phyloP scores from a whole-genome alignment of 2,888 invertebrate genomes.

The Epirrhoe tristata region DNA sequence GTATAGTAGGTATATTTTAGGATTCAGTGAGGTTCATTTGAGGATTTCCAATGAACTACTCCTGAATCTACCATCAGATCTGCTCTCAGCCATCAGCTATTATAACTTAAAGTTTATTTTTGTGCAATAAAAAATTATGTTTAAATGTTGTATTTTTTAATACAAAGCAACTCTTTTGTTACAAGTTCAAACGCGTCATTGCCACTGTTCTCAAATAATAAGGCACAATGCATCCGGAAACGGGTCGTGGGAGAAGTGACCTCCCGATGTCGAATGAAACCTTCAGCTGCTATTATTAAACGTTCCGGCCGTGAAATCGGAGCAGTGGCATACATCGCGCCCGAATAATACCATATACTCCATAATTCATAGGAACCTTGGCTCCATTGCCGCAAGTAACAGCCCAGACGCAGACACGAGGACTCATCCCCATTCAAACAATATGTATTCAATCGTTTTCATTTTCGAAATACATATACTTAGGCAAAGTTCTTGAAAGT shows the following conservation, averaged over 20 bases:
- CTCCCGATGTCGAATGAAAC: conserved; percentile 76
- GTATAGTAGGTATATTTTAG: too few relatives aligned
- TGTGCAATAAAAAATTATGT: not conserved
- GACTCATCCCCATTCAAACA: conserved; percentile 40
- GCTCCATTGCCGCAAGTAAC: conserved; percentile 66
- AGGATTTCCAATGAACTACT: too few relatives aligned
- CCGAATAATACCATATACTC: conserved; percentile 83
- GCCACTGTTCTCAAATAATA: conserved; percentile 41
- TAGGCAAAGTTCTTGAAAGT: not conserved
- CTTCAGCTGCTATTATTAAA: conserved; percentile 80
- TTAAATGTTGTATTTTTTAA: not conserved
- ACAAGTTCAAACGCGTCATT: conserved; percentile 30
- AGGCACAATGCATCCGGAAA: conserved; percentile 69
- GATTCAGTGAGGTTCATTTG: too few relatives aligned
- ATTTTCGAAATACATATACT: not conserved
- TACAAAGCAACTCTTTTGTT: conserved; percentile 21
- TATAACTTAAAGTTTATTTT: too few relatives aligned
- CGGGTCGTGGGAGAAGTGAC: conserved; percentile 68
- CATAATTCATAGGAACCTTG: conserved; percentile 83
- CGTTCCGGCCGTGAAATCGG: conserved; percentile 79
- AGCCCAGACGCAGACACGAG: conserved; percentile 44
- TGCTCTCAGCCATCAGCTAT: too few relatives aligned
- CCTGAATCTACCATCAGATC: too few relatives aligned
- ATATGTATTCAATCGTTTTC: conserved; percentile 11
- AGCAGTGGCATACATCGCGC: conserved; percentile 78